Evolutionary conservation across 2,888 invertebrate species (phyloP).

Genomic region (Drosophila histrio): DNA sequence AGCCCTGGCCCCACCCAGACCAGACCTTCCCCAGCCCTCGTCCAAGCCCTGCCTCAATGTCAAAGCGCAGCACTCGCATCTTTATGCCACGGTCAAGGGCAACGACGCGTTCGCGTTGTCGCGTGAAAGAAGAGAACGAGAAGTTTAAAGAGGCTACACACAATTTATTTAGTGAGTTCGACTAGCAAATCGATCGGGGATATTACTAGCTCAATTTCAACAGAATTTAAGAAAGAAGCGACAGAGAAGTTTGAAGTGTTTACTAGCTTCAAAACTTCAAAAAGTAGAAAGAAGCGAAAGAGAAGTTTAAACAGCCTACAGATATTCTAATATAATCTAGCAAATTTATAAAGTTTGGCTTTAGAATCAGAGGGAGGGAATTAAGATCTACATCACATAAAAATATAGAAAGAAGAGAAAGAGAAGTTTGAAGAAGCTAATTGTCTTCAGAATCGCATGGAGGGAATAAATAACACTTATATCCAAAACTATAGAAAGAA

Average conservation of each 20-base stretch:
- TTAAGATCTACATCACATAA: too few species aligned
- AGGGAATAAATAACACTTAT: too few species aligned
- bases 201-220: not conserved
- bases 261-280: not conserved
- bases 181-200: not conserved
- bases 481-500: too few species aligned
- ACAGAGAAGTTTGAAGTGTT: not conserved
- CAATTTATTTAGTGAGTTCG: not conserved
- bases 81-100: slow-evolving; percentile 64
- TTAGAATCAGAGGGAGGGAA: too few species aligned
- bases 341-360: not conserved
- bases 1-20: not conserved
- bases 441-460: too few species aligned
- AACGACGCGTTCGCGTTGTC: slow-evolving; percentile 13
- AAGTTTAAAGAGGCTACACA: not conserved
- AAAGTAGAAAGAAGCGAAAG: not conserved
- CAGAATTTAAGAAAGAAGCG: not conserved
- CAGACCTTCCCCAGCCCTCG: slow-evolving; percentile 4
- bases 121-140: not conserved
- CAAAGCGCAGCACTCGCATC: slow-evolving; percentile 53
- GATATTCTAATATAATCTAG: not conserved
- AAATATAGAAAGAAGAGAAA: too few species aligned
- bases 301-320: not conserved
- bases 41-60: slow-evolving; percentile 40
- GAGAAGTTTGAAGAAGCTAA: too few species aligned